phyloP scores from a whole-genome alignment of 2,113 vertebrate genomes.

The Petaurus breviceps region DNA sequence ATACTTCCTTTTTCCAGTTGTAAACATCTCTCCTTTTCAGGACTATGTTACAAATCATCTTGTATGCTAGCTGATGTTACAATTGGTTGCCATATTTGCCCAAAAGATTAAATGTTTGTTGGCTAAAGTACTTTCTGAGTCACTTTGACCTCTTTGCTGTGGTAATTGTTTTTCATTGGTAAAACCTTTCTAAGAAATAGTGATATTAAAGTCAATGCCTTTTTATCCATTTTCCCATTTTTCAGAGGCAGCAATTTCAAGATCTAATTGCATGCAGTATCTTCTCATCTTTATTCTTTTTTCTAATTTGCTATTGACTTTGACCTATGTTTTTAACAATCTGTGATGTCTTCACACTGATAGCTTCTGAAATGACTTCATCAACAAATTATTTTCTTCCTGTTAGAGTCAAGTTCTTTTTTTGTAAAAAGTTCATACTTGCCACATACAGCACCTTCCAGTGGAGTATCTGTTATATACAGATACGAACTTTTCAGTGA shows the following conservation, averaged over 20 bases:
- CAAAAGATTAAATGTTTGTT: neutral
- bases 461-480: neutral
- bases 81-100: neutral
- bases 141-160: neutral
- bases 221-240: neutral
- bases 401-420: neutral
- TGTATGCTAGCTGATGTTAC: neutral
- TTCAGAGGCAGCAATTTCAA: neutral
- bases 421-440: neutral
- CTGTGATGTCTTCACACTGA: neutral
- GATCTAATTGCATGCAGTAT: neutral
- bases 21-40: neutral
- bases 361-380: neutral
- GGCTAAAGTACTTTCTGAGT: neutral
- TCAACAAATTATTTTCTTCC: neutral
- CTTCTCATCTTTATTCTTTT: neutral
- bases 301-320: neutral
- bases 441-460: neutral
- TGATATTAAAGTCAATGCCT: neutral
- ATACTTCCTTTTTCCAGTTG: neutral
- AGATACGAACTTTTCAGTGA: neutral
- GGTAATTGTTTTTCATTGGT: neutral
- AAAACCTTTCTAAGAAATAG: neutral
- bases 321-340: neutral
- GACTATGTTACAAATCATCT: neutral